Evolutionary conservation across 37 sponge, comb jelly and placozoan species (phyloP).

Genomic region (Crambe crambe): DNA sequence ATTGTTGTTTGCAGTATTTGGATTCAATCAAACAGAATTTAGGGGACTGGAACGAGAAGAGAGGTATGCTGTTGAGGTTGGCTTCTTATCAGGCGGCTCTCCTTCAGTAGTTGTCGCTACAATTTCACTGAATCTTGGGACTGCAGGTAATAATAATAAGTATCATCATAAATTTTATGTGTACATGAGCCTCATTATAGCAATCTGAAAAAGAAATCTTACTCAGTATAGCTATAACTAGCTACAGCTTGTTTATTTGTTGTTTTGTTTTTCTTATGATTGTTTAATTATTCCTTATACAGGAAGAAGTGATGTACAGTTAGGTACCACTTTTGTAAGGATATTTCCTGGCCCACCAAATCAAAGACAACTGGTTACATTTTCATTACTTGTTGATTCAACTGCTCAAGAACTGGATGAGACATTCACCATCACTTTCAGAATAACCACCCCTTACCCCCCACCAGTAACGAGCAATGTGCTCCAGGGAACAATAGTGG

Average conservation of each 20-base stretch:
- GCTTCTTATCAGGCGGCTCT: not conserved
- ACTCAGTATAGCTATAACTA: no score
- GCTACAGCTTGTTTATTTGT: no score
- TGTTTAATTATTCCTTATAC: no score
- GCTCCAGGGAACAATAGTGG: no score
- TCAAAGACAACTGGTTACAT: not conserved
- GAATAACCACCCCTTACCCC: no score
- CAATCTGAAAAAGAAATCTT: no score
- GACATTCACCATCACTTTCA: not conserved
- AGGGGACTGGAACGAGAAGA: not conserved
- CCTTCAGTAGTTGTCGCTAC: not conserved
- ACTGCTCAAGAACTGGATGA: conserved; percentile 11
- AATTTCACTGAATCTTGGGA: not conserved
- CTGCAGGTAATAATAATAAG: conserved; percentile 1
- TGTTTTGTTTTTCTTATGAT: no score
- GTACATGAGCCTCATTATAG: no score
- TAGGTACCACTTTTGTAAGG: not conserved
- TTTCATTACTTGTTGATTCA: not conserved
- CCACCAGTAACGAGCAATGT: no score
- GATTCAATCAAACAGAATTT: conserved; percentile 5
- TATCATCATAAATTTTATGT: no score
- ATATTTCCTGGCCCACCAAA: not conserved
- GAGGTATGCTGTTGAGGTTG: not conserved
- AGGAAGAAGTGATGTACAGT: no score
- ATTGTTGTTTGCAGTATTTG: conserved; percentile 16